Evolutionary conservation across 1,140 invertebrate genomes (phyloP), one percentile per base, ranked within the genome.

Genomic region (Zaprionus nigranus): DNA sequence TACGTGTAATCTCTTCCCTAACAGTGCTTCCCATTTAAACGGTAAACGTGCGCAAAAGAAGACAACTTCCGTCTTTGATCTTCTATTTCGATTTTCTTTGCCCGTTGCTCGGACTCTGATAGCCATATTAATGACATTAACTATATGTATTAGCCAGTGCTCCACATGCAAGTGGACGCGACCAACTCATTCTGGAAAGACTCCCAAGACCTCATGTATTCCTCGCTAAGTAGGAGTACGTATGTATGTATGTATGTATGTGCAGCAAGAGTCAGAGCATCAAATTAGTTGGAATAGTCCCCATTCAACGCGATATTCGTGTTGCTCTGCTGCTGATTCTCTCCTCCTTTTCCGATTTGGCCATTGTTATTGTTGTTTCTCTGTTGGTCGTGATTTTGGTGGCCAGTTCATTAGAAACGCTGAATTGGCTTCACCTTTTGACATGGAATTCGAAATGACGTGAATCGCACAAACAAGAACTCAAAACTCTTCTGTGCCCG

Each of bases 341-440:
- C 59, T 64, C 69, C 70, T 69, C 34, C 49, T 60, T 28, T 38
- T 49, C 34, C 26, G 43, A 11, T 54, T 40, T 78, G 70, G 61
- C 26, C 59, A 76, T 72, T 73, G 61, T 65, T 68, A 49, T 26
- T 26, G 24, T 26, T 15, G 54, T 43, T 12, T 65, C 28, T 43
- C 53, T 56, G 2, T 53, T 78, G 60, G 82, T 90, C 85, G 85
- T 90, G 85, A 90, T 85, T 85, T 84, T 79, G 75, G 76, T 90
- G 85, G 59, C 85, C 86, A 82, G 82, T 90, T 90, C 86, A 79
- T 69, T 46, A 82, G 85, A 90, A 90, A 80, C 86, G 79, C 64
- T 85, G 79, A 90, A 90, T 90, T 90, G 85, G 82, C 85, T 90
- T 90, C 85, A 90, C 85, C 85, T 90, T 90, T 90, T 90, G 85